Evolutionary conservation across 2,888 invertebrate genomes (phyloP).

Genomic region (Yponomeuta sedellus): DNA sequence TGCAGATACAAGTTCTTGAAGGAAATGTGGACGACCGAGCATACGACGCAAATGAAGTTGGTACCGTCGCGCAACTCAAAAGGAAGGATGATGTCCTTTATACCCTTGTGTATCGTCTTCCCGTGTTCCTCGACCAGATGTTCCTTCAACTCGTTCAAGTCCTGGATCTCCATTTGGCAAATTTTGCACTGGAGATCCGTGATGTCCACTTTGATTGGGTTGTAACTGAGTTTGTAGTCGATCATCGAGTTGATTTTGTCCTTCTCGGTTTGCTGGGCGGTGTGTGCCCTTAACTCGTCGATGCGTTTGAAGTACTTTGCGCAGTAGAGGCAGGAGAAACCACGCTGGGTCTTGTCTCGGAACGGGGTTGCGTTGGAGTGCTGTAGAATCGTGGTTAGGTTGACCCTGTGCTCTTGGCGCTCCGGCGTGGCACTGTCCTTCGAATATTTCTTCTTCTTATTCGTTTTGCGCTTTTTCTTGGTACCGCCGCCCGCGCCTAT

Average conservation of each 20-base stretch:
- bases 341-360: constrained; percentile 60
- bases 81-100: constrained; percentile 66
- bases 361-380: constrained; percentile 69
- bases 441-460: constrained; percentile 60
- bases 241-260: constrained; percentile 64
- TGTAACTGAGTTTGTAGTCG: constrained; percentile 68
- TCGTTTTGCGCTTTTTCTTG: constrained; percentile 54
- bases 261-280: constrained; percentile 54
- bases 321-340: constrained; percentile 70
- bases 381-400: constrained; percentile 64
- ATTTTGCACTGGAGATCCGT: constrained; percentile 55
- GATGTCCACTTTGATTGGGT: constrained; percentile 66
- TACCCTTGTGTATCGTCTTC: constrained; percentile 55
- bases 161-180: constrained; percentile 50
- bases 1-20: constrained; percentile 68
- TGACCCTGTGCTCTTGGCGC: constrained; percentile 67
- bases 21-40: constrained; percentile 60
- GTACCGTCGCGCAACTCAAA: constrained; percentile 58
- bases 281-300: constrained; percentile 53
- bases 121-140: constrained; percentile 51
- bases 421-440: constrained; percentile 66
- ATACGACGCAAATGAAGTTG: constrained; percentile 59
- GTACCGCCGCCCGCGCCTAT: constrained; percentile 60
- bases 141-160: constrained; percentile 57
- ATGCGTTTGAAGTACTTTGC: constrained; percentile 52